Evolutionary conservation across 2,888 invertebrate genomes (phyloP).

Genomic region (Leptogaster cylindrica): DNA sequence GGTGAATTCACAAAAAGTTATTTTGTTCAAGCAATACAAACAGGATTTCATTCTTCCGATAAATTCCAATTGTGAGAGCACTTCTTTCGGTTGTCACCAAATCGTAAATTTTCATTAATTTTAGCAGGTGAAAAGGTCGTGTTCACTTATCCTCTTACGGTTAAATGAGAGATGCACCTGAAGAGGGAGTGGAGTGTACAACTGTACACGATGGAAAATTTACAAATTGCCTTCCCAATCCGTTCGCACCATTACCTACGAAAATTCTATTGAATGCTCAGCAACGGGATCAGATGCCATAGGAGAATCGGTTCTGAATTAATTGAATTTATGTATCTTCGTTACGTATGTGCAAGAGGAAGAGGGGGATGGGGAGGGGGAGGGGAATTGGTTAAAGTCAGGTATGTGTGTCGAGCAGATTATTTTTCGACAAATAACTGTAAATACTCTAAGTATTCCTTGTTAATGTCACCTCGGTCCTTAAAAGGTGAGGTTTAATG

Average conservation of each 20-base stretch:
- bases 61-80: constrained; percentile 2
- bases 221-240: constrained; percentile 16
- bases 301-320: constrained; percentile 29
- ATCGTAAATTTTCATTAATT: constrained; percentile 37
- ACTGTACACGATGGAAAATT: constrained; percentile 15
- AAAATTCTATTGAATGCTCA: constrained; percentile 20
- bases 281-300: constrained; percentile 10
- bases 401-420: constrained; percentile 1
- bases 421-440: background rate
- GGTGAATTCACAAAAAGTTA: background rate
- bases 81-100: constrained; percentile 1
- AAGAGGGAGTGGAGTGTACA: background rate
- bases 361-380: too few species aligned
- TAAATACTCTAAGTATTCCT: constrained; percentile 10
- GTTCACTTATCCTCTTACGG: constrained; percentile 21
- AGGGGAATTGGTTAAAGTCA: constrained; percentile 16
- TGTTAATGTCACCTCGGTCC: constrained; percentile 3
- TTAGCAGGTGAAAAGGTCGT: background rate
- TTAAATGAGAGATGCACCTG: constrained; percentile 12
- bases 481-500: too few species aligned
- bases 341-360: constrained; percentile 12
- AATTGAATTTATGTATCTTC: constrained; percentile 35
- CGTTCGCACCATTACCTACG: background rate
- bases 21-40: constrained; percentile 5
- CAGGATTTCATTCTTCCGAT: constrained; percentile 2